phyloP scores from a whole-genome alignment of 2,113 vertebrate species.

The Lutjanus erythropterus region DNA sequence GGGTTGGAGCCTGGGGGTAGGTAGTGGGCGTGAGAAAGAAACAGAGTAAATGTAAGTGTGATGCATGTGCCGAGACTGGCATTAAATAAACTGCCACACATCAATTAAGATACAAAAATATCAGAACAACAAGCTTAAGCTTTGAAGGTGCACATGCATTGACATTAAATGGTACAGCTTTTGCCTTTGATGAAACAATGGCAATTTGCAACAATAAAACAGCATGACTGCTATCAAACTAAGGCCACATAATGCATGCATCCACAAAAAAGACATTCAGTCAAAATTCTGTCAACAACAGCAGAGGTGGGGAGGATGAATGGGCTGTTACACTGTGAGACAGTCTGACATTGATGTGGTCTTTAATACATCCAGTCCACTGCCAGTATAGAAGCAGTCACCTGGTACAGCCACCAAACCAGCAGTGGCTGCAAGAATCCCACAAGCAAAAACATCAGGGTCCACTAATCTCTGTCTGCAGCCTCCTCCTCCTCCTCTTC shows the following conservation, averaged over 20 bases:
- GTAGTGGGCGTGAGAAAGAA: slow-evolving; percentile 15
- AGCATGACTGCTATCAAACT: not conserved
- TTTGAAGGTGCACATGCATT: not conserved
- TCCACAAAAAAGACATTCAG: not conserved
- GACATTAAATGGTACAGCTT: slow-evolving; percentile 3
- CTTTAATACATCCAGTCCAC: slow-evolving; percentile 23
- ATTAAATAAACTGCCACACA: slow-evolving; percentile 30
- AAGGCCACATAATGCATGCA: not conserved
- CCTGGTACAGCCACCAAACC: slow-evolving; percentile 15
- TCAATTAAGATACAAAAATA: not conserved
- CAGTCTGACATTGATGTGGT: slow-evolving; percentile 17
- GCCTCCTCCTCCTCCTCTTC: slow-evolving; percentile 49
- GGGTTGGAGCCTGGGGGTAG: not conserved
- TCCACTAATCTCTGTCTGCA: slow-evolving; percentile 64
- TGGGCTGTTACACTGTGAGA: not conserved
- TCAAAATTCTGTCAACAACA: not conserved
- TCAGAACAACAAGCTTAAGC: slow-evolving; percentile 1
- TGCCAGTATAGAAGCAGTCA: slow-evolving; percentile 19
- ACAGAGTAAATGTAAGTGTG: slow-evolving; percentile 8
- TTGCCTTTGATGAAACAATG: slow-evolving; percentile 9
- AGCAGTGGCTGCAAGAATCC: slow-evolving; percentile 26
- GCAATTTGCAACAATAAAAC: slow-evolving; percentile 21
- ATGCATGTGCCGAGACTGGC: slow-evolving; percentile 14
- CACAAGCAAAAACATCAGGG: slow-evolving; percentile 49
- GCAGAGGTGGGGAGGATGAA: slow-evolving; percentile 4